Percentiles rank a stretch among this genome's conserved stretches.
Conservation (phyloP, 1,140 invertebrate genomes). For the Orius laevigatus region DNA sequence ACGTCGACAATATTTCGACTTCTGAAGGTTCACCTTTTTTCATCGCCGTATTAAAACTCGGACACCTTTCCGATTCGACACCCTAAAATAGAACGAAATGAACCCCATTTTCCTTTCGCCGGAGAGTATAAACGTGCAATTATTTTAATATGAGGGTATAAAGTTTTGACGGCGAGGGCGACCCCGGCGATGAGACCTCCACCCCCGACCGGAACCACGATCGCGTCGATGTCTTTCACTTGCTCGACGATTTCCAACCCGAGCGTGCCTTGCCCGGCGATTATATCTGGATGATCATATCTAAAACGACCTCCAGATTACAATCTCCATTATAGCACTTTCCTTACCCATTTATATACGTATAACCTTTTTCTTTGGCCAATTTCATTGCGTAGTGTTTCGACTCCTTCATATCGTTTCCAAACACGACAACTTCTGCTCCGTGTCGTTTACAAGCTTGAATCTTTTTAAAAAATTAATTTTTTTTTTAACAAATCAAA, state of each 20-base stretch:
- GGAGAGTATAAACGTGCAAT: slow-evolving; percentile 36
- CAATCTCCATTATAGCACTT: neutral
- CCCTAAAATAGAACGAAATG: slow-evolving; percentile 38
- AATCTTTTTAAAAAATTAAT: slow-evolving; percentile 2
- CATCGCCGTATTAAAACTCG: slow-evolving; percentile 63
- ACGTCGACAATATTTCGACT: slow-evolving; percentile 51
- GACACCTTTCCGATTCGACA: slow-evolving; percentile 78
- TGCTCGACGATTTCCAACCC: slow-evolving; percentile 83
- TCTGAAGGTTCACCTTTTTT: slow-evolving; percentile 48
- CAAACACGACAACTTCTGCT: slow-evolving; percentile 69
- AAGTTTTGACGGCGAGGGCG: slow-evolving; percentile 68
- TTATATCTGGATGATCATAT: slow-evolving; percentile 83
- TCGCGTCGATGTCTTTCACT: slow-evolving; percentile 53
- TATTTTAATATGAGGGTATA: slow-evolving; percentile 59
- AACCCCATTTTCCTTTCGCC: neutral
- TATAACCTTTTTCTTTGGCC: slow-evolving; percentile 47
- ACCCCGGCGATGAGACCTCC: slow-evolving; percentile 78
- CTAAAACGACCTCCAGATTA: slow-evolving; percentile 28
- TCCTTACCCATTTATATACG: slow-evolving; percentile 73
- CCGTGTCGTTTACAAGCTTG: slow-evolving; percentile 67
- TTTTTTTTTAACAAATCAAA: neutral
- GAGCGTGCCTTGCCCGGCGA: slow-evolving; percentile 85
- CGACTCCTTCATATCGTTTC: slow-evolving; percentile 71
- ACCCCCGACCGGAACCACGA: slow-evolving; percentile 75
- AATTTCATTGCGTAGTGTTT: slow-evolving; percentile 59